Conservation (phyloP, 2,113 vertebrate species). For the Scopus umbretta region DNA sequence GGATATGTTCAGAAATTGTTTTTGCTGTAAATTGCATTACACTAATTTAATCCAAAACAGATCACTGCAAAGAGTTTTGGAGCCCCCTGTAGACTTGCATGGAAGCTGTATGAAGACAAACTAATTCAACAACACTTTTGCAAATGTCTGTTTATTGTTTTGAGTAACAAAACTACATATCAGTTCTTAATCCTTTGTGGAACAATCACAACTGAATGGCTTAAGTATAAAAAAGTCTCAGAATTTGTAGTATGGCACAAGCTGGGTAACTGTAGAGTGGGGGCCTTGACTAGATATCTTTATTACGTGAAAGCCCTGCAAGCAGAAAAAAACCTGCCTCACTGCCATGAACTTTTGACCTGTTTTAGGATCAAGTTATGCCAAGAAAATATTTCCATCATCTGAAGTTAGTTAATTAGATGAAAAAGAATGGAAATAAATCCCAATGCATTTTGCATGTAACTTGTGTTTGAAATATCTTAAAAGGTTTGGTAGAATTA, state of each 20-base stretch:
- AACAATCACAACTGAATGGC: background rate
- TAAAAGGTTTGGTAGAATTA: background rate
- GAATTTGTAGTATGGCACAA: background rate
- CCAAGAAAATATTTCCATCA: background rate
- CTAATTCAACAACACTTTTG: background rate
- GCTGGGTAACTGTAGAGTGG: background rate
- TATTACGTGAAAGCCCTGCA: background rate
- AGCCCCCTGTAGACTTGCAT: constrained; percentile 7
- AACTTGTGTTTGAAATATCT: background rate
- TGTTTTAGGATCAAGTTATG: background rate
- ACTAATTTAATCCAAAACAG: background rate
- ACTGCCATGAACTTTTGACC: background rate
- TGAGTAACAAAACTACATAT: background rate
- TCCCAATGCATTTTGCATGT: background rate
- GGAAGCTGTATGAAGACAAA: background rate
- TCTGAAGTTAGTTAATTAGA: background rate
- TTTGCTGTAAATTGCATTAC: constrained; percentile 10
- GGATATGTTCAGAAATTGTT: background rate
- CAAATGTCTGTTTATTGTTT: background rate
- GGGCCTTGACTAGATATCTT: background rate
- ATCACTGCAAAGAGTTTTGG: constrained; percentile 30
- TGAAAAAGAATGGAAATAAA: background rate
- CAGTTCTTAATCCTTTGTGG: background rate
- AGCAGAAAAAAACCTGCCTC: background rate
- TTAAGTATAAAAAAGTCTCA: background rate